These are phyloP conservation scores for Steinernema scapterisci DNA, from an alignment of 2,888 invertebrate species.

Conservation along the genomic window DNA sequence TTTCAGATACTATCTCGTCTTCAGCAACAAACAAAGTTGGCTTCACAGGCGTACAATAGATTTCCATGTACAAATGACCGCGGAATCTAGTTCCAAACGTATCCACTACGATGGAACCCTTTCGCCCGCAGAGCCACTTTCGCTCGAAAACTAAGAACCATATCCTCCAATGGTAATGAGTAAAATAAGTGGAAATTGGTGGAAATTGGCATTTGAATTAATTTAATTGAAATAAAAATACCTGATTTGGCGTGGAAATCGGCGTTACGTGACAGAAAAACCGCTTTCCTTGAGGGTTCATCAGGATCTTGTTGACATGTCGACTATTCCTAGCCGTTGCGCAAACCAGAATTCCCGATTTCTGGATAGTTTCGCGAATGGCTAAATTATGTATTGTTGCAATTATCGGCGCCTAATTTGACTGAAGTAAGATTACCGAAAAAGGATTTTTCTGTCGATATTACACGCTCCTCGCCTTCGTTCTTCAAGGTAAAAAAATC, in stretches of 20 bases:
- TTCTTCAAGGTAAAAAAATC: constrained; percentile 49
- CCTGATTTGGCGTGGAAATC: constrained; percentile 35
- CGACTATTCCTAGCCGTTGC: constrained; percentile 23
- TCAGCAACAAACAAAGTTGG: constrained; percentile 66
- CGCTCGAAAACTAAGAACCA: too few species aligned
- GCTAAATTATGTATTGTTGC: constrained; percentile 35
- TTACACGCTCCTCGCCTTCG: constrained; percentile 55
- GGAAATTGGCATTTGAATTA: constrained; percentile 4
- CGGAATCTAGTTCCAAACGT: constrained; percentile 41
- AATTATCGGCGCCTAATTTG: constrained; percentile 35
- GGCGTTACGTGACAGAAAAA: constrained; percentile 35
- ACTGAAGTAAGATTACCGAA: constrained; percentile 40
- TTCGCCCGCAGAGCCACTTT: constrained; percentile 31
- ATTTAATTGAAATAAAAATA: constrained; percentile 29
- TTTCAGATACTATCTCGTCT: constrained; percentile 55
- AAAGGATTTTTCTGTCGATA: constrained; percentile 50
- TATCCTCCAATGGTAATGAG: not conserved
- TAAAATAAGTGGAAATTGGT: too few species aligned
- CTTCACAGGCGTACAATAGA: constrained; percentile 52
- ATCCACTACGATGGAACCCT: constrained; percentile 51
- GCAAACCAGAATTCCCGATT: constrained; percentile 36
- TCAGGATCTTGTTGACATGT: constrained; percentile 12
- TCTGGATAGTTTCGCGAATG: constrained; percentile 32
- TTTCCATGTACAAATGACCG: constrained; percentile 49
- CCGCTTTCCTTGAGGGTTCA: constrained; percentile 32